Evolutionary conservation across 2,797 vertebrate species (phyloP).

Genomic region (Sebastes diploproa): DNA sequence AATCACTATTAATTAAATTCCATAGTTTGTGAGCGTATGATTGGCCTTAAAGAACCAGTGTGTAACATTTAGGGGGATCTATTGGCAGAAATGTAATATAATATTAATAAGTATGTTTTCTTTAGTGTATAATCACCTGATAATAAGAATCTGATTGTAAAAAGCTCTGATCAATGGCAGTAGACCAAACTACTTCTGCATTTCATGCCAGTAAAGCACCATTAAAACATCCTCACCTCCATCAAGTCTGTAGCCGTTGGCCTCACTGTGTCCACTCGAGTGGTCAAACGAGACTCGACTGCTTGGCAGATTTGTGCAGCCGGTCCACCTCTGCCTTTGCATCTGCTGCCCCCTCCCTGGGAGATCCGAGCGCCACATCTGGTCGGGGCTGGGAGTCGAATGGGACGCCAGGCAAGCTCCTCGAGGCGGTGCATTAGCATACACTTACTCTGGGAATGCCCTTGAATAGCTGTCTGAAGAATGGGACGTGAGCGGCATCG

Average conservation of each 20-base stretch:
- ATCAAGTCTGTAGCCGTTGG: neutral
- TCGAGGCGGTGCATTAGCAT: conserved; percentile 78
- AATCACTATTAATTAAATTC: neutral
- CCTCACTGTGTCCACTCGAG: neutral
- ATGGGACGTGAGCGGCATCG: conserved; percentile 76
- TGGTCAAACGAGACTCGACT: conserved; percentile 7
- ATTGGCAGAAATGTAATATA: accelerated
- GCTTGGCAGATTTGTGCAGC: conserved; percentile 3
- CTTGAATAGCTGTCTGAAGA: conserved; percentile 80
- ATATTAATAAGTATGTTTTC: too few relatives aligned
- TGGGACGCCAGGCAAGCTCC: conserved; percentile 50
- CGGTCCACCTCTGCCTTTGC: conserved; percentile 35
- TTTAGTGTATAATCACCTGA: too few relatives aligned
- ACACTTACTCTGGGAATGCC: conserved; percentile 85
- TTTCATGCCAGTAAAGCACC: conserved; percentile 7
- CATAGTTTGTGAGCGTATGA: neutral
- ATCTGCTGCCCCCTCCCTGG: conserved; percentile 62
- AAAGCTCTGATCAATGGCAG: neutral
- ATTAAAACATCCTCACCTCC: conserved; percentile 17
- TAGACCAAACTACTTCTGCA: neutral
- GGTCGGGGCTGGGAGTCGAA: conserved; percentile 28
- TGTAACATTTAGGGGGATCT: too few relatives aligned
- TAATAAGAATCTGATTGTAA: neutral
- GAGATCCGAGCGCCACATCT: conserved; percentile 59
- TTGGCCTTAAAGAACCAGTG: neutral